These are phyloP conservation scores for Emydoidea blandingii DNA, from an alignment of 2,797 vertebrate species.

Conservation along the genomic window DNA sequence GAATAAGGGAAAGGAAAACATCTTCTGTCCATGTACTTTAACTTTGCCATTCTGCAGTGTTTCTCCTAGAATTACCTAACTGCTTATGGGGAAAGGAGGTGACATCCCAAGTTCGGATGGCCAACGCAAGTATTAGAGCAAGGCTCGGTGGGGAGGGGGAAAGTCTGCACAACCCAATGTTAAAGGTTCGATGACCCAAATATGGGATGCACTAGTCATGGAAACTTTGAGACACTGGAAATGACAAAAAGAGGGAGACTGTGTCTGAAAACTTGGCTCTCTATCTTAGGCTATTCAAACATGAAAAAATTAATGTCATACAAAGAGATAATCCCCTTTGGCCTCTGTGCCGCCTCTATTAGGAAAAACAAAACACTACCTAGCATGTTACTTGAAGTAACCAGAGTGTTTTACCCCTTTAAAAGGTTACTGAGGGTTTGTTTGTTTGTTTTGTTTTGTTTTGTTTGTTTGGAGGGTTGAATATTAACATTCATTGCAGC, in stretches of 20 bases:
- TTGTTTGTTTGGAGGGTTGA: conserved; percentile 7
- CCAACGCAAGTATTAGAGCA: background rate
- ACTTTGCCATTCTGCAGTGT: background rate
- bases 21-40: background rate
- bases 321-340: conserved; percentile 40
- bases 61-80: conserved; percentile 18
- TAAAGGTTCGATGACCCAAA: conserved; percentile 14
- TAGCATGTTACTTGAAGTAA: conserved; percentile 48
- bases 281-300: conserved; percentile 40
- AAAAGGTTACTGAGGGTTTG: background rate
- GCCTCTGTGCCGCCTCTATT: background rate
- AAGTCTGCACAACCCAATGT: background rate
- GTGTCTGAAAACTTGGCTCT: conserved; percentile 24
- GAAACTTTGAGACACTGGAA: conserved; percentile 39
- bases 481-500: conserved; percentile 26
- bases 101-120: background rate
- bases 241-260: background rate
- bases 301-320: conserved; percentile 26
- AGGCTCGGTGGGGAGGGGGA: background rate
- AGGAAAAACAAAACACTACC: conserved; percentile 53
- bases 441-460: background rate
- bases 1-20: conserved; percentile 71
- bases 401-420: background rate
- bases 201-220: conserved; percentile 9
- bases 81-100: background rate